phyloP scores from a whole-genome alignment of 2,888 invertebrate genomes.

The Hydriomena furcata region DNA sequence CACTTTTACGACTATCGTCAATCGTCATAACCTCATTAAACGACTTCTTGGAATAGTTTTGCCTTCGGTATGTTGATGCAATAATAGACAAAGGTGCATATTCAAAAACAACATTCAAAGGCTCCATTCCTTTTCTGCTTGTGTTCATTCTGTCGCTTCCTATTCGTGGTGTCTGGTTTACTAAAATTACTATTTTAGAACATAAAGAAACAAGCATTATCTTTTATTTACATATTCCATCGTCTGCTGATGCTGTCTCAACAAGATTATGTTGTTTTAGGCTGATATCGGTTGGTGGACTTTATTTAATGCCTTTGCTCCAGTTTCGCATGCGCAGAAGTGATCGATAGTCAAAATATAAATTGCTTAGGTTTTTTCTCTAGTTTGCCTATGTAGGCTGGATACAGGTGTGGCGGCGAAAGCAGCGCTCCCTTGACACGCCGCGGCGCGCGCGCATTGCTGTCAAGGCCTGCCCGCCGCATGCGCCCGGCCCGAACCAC shows the following conservation, averaged over 20 bases:
- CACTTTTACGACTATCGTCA: slow-evolving; percentile 1
- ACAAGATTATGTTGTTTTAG: neutral
- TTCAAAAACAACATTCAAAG: neutral
- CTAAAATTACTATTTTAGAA: too few relatives aligned
- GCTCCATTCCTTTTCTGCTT: neutral
- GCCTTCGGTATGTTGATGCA: too few relatives aligned
- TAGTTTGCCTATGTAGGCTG: slow-evolving; percentile 52
- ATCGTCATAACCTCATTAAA: neutral
- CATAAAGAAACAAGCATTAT: neutral
- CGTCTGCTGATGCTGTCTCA: neutral
- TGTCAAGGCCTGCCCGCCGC: slow-evolving; percentile 72
- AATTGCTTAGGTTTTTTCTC: slow-evolving; percentile 48
- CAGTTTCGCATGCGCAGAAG: neutral
- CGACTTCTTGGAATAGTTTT: too few relatives aligned
- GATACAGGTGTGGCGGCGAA: slow-evolving; percentile 77
- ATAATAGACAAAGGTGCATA: too few relatives aligned
- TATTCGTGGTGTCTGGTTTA: neutral
- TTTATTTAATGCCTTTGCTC: too few relatives aligned
- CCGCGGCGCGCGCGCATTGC: slow-evolving; percentile 81
- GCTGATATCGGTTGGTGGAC: neutral
- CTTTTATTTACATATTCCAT: neutral
- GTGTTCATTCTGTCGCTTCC: neutral
- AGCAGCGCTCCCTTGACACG: slow-evolving; percentile 83
- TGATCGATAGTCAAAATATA: slow-evolving; percentile 13
- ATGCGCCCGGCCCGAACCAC: slow-evolving; percentile 52